Base-by-base conservation (phyloP, 2,888 invertebrate species). In the Itoplectis maculator region DNA sequence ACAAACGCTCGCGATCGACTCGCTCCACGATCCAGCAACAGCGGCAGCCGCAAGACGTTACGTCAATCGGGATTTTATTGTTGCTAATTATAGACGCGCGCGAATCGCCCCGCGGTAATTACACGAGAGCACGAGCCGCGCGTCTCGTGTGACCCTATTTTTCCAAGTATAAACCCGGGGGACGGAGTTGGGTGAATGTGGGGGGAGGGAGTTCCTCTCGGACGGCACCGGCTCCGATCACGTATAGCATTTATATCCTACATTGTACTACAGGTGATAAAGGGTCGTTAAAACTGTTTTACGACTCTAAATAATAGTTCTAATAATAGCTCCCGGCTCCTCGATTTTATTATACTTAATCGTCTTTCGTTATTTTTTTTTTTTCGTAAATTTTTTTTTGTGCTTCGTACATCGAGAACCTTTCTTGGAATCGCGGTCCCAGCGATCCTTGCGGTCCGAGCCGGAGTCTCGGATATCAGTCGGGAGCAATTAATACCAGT, bases 261-360 rank as follows among this genome's bases (percentile, higher is more conserved):
- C n/a, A 13, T 75, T 75, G 69, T 29, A 29, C n/a, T 78, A 78
- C 81, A 79, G 76, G 77, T 79, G 85, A 84, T 84, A 81, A 84
- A 76, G 73, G 54, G 69, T 65, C 23, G 45, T 65, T 42, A 42
- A 65, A 79, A 83, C 82, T 2, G 29, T 85, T 84, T 85, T 79
- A 84, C 82, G 82, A 84, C 72, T 45, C 54, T 47, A 68, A 82
- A 82, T 84, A 78, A 84, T 84, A 76, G 79, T 82, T 80, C 79
- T 75, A 81, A 81, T 82, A 81, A 82, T 75, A 79, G 47, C 29
- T 47, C 35, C 13, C 49, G 49, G 18, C 15, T 56, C 20, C 45
- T 59, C 72, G 29, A 51, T 59, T 63, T 75, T 56, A 37, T 54
- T 49, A 49, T 49, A 66, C 40, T 42, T 54, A 13, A 40, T 37